phyloP scores from a whole-genome alignment of 2,113 vertebrate species.

The Triplophysa siluroides region DNA sequence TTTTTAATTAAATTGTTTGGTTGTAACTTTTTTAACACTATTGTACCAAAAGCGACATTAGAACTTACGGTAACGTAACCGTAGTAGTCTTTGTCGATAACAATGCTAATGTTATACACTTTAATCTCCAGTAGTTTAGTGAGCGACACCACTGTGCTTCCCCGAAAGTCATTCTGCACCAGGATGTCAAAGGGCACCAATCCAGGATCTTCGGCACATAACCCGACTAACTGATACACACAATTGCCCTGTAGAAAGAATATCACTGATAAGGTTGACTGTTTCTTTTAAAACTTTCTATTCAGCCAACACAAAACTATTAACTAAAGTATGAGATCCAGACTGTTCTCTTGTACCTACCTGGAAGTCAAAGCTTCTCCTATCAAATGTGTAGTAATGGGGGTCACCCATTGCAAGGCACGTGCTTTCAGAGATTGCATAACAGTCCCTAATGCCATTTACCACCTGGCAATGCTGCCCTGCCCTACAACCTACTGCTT shows the following conservation, averaged over 20 bases:
- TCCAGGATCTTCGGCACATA: slow-evolving; percentile 51
- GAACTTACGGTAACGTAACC: slow-evolving; percentile 55
- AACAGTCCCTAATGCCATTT: slow-evolving; percentile 67
- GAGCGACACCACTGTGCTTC: slow-evolving; percentile 48
- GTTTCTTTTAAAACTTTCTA: too few species aligned
- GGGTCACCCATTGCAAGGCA: slow-evolving; percentile 67
- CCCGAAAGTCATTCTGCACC: slow-evolving; percentile 66
- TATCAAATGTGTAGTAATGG: slow-evolving; percentile 67
- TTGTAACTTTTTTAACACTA: too few species aligned
- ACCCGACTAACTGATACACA: slow-evolving; percentile 67
- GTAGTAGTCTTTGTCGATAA: slow-evolving; percentile 51
- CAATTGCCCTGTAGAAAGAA: slow-evolving; percentile 74
- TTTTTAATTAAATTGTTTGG: too few species aligned
- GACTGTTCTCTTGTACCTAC: slow-evolving; percentile 31
- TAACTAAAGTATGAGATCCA: too few species aligned
- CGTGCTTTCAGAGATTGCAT: slow-evolving; percentile 59
- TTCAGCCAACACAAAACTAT: not conserved
- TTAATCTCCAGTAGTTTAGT: slow-evolving; percentile 66
- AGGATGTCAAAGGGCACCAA: slow-evolving; percentile 73
- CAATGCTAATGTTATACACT: slow-evolving; percentile 64
- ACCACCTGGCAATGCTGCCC: slow-evolving; percentile 68
- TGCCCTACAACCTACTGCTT: slow-evolving; percentile 48
- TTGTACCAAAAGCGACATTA: too few species aligned
- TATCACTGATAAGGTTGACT: too few species aligned
- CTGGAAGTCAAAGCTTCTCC: slow-evolving; percentile 69